Evolutionary conservation across 1,140 invertebrate species (phyloP), one percentile per base, ranked within the genome.

Genomic region (Hylyphantes graminicola): DNA sequence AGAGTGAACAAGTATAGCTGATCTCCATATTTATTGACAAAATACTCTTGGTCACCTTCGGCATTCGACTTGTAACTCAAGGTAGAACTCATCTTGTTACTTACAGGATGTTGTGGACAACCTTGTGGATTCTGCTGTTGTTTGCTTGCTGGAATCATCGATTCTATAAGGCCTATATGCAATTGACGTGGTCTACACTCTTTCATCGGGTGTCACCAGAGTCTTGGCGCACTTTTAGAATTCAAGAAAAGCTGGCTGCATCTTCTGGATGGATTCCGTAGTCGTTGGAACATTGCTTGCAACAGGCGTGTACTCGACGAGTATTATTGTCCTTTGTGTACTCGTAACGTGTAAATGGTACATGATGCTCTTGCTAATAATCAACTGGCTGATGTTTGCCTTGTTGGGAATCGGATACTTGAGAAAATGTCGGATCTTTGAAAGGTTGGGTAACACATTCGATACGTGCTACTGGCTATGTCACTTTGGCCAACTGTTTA

Each of bases 81-180:
- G 35, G 35, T 35, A 35, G 35, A 35, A 35, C 35, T 35, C 35
- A 35, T 35, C 35, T 35, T 35, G 35, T 35, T 35, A 35, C 35
- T 35, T 35, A 35, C 35, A 61, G 17, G 57, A n/a, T 61, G 1
- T 15, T 61, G 12, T 12, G 12, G 12, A 61, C n/a, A 61, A 12
- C 17, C 12, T 61, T 72, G 4, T 72, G 68, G 35, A n/a, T 53
- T 15, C n/a, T 72, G 12, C 5, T 72, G 35, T 50, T 17, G 7
- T 72, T 72, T 72, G 21, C 17, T 6, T 72, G 68, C 53, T 72
- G 50, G n/a, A 72, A 72, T 72, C 68, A 72, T 72, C 35, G 68
- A 10, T 72, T 72, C 3, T 72, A 72, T n/a, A 12, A 72, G 5
- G 68, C 68, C 15, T 72, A 72, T 8, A 13, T 15, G 0, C 15